A percentile compares a stretch with the other conserved stretches of the same genome.
These are phyloP conservation scores for Crossocerus cetratus DNA, from an alignment of 2,888 invertebrate species.

Conservation along the genomic window DNA sequence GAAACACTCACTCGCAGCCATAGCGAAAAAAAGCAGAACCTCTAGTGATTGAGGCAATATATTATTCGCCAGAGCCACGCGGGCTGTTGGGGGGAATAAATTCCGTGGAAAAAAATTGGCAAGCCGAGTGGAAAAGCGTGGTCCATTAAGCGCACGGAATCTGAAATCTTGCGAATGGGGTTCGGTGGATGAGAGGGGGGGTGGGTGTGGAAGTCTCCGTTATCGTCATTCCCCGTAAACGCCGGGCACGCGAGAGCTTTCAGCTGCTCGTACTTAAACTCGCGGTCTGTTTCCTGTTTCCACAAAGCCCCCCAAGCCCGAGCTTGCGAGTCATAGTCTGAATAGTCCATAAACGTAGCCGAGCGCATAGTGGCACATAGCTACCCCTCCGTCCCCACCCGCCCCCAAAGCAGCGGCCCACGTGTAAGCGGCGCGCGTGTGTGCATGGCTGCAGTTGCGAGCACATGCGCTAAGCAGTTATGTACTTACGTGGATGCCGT, in stretches of 20 bases:
- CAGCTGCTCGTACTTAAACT: conserved; percentile 35
- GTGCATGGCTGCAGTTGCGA: too few relatives aligned
- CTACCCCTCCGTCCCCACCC: not conserved
- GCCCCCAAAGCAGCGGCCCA: too few relatives aligned
- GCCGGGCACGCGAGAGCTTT: conserved; percentile 24
- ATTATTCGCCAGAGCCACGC: too few relatives aligned
- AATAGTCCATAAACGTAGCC: conserved; percentile 4
- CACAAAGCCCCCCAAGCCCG: conserved; percentile 28
- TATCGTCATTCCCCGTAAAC: conserved; percentile 9
- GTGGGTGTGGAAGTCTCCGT: not conserved
- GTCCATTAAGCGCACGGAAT: not conserved
- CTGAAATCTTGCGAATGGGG: conserved; percentile 1
- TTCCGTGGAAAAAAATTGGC: too few relatives aligned
- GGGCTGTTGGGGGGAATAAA: too few relatives aligned
- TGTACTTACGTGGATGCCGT: conserved; percentile 17
- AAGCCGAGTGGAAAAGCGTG: too few relatives aligned
- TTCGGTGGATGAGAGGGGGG: conserved; percentile 1
- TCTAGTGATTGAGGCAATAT: too few relatives aligned
- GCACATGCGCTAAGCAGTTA: conserved; percentile 3
- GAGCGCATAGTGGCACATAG: not conserved
- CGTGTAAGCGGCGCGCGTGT: not conserved
- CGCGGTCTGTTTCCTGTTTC: conserved; percentile 37
- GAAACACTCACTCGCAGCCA: too few relatives aligned
- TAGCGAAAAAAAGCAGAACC: too few relatives aligned
- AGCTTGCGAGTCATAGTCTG: conserved; percentile 16